Conservation (phyloP, 2,888 invertebrate genomes). For the Drosophila histrio region DNA sequence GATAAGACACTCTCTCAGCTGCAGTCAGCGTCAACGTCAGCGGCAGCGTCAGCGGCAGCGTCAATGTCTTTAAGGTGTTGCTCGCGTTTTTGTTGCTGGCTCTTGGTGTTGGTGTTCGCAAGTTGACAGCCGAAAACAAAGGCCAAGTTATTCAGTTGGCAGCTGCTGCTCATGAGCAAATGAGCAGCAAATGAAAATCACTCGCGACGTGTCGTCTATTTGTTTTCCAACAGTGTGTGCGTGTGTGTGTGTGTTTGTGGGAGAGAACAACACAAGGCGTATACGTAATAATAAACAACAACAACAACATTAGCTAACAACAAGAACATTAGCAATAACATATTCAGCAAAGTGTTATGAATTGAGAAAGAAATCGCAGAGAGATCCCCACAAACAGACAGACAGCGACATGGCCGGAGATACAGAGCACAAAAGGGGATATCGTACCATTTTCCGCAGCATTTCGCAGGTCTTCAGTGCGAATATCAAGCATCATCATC, state of each 20-base stretch:
- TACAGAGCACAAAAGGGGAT: slow-evolving; percentile 62
- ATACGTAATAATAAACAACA: slow-evolving; percentile 11
- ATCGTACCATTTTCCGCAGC: slow-evolving; percentile 79
- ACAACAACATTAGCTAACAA: slow-evolving; percentile 1
- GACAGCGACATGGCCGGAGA: slow-evolving; percentile 59
- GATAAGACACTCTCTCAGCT: slow-evolving; percentile 31
- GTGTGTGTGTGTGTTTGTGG: background rate
- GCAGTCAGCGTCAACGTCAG: background rate
- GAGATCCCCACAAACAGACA: background rate
- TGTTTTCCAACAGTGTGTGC: background rate
- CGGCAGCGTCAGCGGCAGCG: slow-evolving; percentile 4
- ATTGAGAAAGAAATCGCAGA: slow-evolving; percentile 7
- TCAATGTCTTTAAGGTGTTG: slow-evolving; percentile 44
- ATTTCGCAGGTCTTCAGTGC: slow-evolving; percentile 79
- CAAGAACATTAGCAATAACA: slow-evolving; percentile 13
- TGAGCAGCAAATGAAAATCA: slow-evolving; percentile 31
- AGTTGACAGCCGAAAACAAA: slow-evolving; percentile 50
- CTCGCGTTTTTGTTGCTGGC: slow-evolving; percentile 1
- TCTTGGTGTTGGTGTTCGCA: slow-evolving; percentile 40
- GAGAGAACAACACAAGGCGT: background rate
- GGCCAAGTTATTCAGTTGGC: slow-evolving; percentile 52
- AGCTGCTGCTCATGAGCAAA: slow-evolving; percentile 41
- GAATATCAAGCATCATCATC: slow-evolving; percentile 43
- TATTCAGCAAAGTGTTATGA: slow-evolving; percentile 25
- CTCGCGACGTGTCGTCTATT: slow-evolving; percentile 5